Evolutionary conservation across 1,140 invertebrate species (phyloP).

Genomic region (Luehdorfia chinensis): DNA sequence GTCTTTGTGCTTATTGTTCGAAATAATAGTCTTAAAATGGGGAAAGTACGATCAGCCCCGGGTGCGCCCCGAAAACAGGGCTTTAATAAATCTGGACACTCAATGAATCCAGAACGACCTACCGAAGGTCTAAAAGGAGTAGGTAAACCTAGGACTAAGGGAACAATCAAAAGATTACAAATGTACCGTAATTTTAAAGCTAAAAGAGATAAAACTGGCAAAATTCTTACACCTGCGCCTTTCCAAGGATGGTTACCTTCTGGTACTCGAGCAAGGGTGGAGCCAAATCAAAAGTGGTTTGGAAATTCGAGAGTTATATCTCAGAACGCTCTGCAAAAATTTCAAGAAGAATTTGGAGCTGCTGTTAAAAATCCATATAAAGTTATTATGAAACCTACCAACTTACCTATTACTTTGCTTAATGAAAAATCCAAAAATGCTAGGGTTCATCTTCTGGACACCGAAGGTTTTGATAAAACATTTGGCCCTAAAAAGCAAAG

Average conservation of each 20-base stretch:
- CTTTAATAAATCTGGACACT: constrained; percentile 88
- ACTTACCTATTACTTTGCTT: constrained; percentile 94
- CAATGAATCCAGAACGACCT: constrained; percentile 92
- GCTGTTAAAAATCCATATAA: constrained; percentile 98
- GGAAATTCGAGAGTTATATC: constrained; percentile 95
- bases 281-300: constrained; percentile 99
- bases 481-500: constrained; percentile 97
- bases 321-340: constrained; percentile 96
- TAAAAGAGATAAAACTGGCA: constrained; percentile 92
- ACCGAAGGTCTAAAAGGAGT: constrained; percentile 89
- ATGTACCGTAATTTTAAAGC: constrained; percentile 99
- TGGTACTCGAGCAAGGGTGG: constrained; percentile 94
- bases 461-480: constrained; percentile 94
- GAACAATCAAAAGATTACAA: constrained; percentile 96
- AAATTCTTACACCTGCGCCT: constrained; percentile 95
- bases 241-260: constrained; percentile 94
- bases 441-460: constrained; percentile 96
- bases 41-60: constrained; percentile 82
- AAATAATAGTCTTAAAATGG: constrained; percentile 75
- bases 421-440: constrained; percentile 95
- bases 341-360: constrained; percentile 96
- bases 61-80: constrained; percentile 86
- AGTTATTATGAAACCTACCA: constrained; percentile 97
- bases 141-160: constrained; percentile 89
- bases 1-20: constrained; percentile 8